Conservation (phyloP, 2,797 vertebrate species). For the Leptatherina wallacei region DNA sequence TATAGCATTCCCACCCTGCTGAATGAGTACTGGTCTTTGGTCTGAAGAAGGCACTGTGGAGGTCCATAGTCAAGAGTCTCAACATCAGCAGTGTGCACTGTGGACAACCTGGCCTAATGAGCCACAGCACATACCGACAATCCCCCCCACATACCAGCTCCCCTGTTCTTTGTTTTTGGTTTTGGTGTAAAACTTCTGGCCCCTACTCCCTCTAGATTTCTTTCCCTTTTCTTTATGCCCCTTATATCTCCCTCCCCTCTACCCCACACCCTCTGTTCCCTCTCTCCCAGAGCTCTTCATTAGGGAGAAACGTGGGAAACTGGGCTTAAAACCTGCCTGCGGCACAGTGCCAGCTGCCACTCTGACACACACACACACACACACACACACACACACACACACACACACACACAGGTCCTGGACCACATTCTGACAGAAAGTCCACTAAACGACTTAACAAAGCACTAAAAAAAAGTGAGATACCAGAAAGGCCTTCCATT, state of each 20-base stretch:
- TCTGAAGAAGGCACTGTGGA: conserved; percentile 51
- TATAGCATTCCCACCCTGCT: conserved; percentile 5
- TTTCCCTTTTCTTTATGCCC: conserved; percentile 60
- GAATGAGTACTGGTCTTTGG: conserved; percentile 41
- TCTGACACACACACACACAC: conserved; percentile 35
- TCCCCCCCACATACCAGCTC: conserved; percentile 38
- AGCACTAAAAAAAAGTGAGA: conserved; percentile 41
- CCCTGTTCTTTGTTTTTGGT: conserved; percentile 71
- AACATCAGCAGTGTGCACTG: conserved; percentile 61
- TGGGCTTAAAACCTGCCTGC: conserved; percentile 74
- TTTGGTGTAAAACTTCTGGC: conserved; percentile 67
- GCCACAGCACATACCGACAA: conserved; percentile 58
- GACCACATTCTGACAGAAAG: conserved; percentile 61
- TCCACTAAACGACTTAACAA: conserved; percentile 74
- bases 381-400: conserved; percentile 27
- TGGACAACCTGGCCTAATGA: conserved; percentile 75
- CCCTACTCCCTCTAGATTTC: conserved; percentile 52
- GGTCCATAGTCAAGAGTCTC: conserved; percentile 62
- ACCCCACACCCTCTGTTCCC: conserved; percentile 60
- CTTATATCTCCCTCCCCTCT: conserved; percentile 29
- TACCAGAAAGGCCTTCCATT: conserved; percentile 50
- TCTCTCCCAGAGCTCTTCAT: conserved; percentile 82
- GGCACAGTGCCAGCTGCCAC: conserved; percentile 80
- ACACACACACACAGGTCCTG: conserved; percentile 25
- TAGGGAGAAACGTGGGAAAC: conserved; percentile 82